phyloP scores from a whole-genome alignment of 2,888 invertebrate species.

The Pherbina coryleti region DNA sequence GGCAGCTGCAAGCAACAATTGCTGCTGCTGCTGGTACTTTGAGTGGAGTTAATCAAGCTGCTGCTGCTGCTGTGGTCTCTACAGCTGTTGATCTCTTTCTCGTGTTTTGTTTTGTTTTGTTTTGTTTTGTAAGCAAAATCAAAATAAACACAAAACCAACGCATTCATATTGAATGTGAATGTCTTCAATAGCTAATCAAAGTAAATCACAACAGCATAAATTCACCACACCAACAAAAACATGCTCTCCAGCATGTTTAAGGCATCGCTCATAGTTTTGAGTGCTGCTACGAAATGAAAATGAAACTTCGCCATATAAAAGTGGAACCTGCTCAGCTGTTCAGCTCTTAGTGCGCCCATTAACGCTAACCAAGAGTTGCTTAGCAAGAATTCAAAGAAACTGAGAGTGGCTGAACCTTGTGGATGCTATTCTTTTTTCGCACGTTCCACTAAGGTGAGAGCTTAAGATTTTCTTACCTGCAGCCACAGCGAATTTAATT shows the following conservation, averaged over 20 bases:
- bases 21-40: constrained; percentile 20
- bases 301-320: background rate
- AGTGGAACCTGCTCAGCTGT: background rate
- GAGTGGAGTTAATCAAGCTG: background rate
- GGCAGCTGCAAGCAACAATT: constrained; percentile 40
- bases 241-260: background rate
- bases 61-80: background rate
- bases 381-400: constrained; percentile 24
- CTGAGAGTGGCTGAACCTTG: background rate
- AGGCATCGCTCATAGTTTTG: background rate
- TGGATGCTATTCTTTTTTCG: background rate
- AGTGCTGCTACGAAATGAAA: background rate
- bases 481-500: too few species aligned
- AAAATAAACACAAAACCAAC: background rate
- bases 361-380: background rate
- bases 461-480: too few species aligned
- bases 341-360: background rate
- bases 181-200: constrained; percentile 9
- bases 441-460: too few species aligned
- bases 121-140: background rate
- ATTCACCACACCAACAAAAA: background rate
- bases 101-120: background rate
- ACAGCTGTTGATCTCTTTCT: background rate
- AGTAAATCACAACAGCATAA: background rate
- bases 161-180: constrained; percentile 5